These are phyloP conservation scores for Centropus bengalensis DNA, from an alignment of 2,113 vertebrate genomes.

Conservation along the genomic window DNA sequence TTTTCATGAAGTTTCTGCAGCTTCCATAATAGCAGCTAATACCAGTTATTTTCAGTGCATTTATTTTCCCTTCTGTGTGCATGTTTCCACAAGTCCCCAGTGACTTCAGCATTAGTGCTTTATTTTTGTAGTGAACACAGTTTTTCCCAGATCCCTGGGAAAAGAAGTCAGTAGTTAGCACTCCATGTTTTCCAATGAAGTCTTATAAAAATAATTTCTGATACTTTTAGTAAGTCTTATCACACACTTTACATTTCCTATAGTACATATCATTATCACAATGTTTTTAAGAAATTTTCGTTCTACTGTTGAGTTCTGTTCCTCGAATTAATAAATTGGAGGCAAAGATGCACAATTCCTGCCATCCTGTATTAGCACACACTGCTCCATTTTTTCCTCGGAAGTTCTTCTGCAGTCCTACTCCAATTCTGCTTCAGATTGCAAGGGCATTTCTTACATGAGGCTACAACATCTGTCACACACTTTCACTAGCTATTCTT, in stretches of 20 bases:
- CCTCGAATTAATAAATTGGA: accelerated
- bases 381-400: background rate
- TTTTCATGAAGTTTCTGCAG: background rate
- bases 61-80: background rate
- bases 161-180: background rate
- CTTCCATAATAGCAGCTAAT: background rate
- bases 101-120: background rate
- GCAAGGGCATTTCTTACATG: background rate
- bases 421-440: background rate
- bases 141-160: background rate
- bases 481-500: background rate
- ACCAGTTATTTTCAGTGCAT: background rate
- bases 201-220: background rate
- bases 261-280: background rate
- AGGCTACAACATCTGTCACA: background rate
- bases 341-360: background rate
- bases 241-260: background rate
- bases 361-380: background rate
- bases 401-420: background rate
- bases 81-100: background rate
- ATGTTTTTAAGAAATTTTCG: background rate
- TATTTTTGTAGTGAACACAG: background rate
- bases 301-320: background rate
- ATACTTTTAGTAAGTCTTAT: background rate
- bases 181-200: background rate